Evolutionary conservation across 2,797 vertebrate genomes (phyloP), one percentile per base, ranked within the genome.

Genomic region (Gambelia wislizenii): DNA sequence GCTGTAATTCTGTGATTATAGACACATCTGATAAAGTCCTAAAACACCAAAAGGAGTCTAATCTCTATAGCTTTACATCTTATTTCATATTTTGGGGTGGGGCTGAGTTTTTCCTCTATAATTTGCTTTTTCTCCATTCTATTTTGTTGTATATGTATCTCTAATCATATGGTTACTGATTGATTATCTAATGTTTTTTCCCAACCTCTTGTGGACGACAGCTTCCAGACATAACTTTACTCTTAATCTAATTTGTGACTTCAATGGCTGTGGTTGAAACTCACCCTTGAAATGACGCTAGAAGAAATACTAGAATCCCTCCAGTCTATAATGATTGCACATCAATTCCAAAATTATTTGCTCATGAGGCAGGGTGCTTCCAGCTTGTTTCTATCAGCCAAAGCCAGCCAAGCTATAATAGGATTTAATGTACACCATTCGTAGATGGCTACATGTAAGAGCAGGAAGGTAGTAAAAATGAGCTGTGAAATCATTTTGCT

Each of bases 401-500:
- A 84, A 87, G 20, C 75, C 81, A 33, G 33, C 33, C 9, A 0
- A 36, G 52, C 70, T 0, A 0, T 82, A 88, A 77, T 49, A 80
- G 49, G 0, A 2, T 85, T 84, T 88, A 72, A 44, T 86, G 30
- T 49, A 77, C 0, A 14, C 79, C 18, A 67, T 89, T 92, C 85
- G 44, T 88, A 83, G 92, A 83, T 59, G 89, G 39, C 76, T 90
- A 33, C 54, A 89, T 87, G 61, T 78, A 91, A 89, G 86, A 87
- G 61, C 16, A 89, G 79, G 84, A 42, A 86, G 67, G 33, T 69
- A 77, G 86, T 93, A 94, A 94, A 96, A 94, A 93, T 89, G 90
- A 82, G 72, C 80, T 88, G 61, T 91, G 91, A 93, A 95, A 90
- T 88, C 91, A 85, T 88, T 91, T 89, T 64, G 64, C 39, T 87